Conservation (phyloP, 2,797 vertebrate species). For the Pipistrellus pygmaeus region DNA sequence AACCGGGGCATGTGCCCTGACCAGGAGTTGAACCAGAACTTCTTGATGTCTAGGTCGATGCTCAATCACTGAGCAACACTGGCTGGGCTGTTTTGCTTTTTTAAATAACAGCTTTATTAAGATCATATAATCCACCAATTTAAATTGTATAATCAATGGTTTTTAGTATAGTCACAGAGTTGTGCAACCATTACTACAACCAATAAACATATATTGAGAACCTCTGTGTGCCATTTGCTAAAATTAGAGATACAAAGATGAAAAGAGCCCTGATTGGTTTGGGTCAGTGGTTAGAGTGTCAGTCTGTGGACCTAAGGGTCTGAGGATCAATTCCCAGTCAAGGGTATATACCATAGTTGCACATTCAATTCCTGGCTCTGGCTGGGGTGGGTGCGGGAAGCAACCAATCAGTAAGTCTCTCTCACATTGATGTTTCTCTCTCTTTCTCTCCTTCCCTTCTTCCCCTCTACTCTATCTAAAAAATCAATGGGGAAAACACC, state of each 20-base stretch:
- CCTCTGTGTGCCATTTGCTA: background rate
- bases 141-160: background rate
- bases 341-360: too few species aligned
- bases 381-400: too few species aligned
- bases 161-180: slow-evolving; percentile 52
- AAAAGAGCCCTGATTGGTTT: background rate
- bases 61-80: background rate
- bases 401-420: too few species aligned
- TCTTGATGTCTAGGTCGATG: background rate
- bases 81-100: background rate
- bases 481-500: too few species aligned
- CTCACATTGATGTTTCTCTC: too few species aligned
- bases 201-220: background rate
- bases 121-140: background rate
- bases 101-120: slow-evolving; percentile 14
- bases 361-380: too few species aligned
- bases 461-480: too few species aligned
- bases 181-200: background rate
- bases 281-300: too few species aligned
- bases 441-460: too few species aligned
- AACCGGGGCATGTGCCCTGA: background rate
- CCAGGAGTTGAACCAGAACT: background rate
- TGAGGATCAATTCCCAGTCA: too few species aligned
- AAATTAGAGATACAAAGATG: background rate
- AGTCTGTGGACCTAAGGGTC: too few species aligned